Percentiles rank a stretch among this genome's conserved stretches.
These are phyloP conservation scores for Sciurus carolinensis DNA, from an alignment of 2,797 vertebrate genomes.

Conservation along the genomic window DNA sequence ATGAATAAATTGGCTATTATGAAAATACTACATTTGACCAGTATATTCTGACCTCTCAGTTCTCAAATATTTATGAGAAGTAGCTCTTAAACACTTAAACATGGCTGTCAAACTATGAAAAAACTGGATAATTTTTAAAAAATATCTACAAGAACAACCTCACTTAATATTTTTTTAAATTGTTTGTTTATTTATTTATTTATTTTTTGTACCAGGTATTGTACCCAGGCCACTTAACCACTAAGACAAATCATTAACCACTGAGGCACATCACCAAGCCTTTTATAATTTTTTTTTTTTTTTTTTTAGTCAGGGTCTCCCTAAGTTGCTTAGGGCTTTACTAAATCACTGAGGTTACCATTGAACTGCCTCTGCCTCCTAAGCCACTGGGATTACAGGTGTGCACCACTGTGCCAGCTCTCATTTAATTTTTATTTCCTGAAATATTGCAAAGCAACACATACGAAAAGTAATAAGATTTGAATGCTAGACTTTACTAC, in stretches of 20 bases:
- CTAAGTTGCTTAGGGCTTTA: too few species aligned
- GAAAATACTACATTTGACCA: background rate
- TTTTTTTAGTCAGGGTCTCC: too few species aligned
- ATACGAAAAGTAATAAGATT: background rate
- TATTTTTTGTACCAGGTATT: too few species aligned
- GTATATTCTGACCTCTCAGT: background rate
- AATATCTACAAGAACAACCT: background rate
- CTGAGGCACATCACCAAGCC: too few species aligned
- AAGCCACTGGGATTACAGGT: too few species aligned
- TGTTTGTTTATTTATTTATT: too few species aligned
- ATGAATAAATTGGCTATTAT: background rate
- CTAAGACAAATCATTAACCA: too few species aligned
- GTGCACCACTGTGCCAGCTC: too few species aligned
- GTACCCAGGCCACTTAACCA: too few species aligned
- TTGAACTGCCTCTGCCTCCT: too few species aligned
- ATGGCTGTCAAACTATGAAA: background rate
- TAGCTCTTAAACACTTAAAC: background rate
- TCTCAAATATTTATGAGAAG: slow-evolving; percentile 4
- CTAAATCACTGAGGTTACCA: too few species aligned
- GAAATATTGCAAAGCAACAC: background rate
- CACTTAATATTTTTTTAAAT: background rate
- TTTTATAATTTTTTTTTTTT: too few species aligned
- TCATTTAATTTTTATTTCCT: background rate
- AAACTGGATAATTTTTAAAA: background rate
- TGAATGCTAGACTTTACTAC: background rate